Conservation (phyloP, 1,140 invertebrate genomes). For the Melitaea cinxia region DNA sequence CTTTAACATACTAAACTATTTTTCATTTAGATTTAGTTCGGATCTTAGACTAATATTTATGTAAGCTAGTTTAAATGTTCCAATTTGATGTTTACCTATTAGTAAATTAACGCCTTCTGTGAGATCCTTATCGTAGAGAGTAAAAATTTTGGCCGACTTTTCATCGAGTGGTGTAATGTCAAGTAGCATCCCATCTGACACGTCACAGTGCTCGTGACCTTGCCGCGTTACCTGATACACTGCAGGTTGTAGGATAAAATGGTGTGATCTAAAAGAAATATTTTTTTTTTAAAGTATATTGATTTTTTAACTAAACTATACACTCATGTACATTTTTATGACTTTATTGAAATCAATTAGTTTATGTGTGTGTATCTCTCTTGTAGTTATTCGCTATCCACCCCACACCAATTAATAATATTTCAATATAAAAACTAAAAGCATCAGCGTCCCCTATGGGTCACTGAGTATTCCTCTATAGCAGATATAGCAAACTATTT, state of each 20-base stretch:
- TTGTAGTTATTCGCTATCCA: too few species aligned
- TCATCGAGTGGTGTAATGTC: slow-evolving; percentile 86
- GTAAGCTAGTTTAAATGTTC: background rate
- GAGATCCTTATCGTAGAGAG: slow-evolving; percentile 86
- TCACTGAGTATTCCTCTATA: slow-evolving; percentile 35
- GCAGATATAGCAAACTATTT: background rate
- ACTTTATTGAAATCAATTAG: background rate
- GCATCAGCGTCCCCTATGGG: slow-evolving; percentile 26
- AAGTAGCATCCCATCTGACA: slow-evolving; percentile 84
- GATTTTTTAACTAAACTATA: background rate
- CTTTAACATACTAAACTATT: too few species aligned
- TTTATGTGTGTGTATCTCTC: too few species aligned
- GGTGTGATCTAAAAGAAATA: slow-evolving; percentile 68
- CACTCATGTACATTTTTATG: background rate
- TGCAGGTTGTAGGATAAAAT: slow-evolving; percentile 75
- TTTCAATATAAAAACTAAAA: background rate
- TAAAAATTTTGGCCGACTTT: slow-evolving; percentile 84
- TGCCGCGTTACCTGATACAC: slow-evolving; percentile 86
- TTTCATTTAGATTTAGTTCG: too few species aligned
- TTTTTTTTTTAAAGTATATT: background rate
- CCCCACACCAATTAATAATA: too few species aligned
- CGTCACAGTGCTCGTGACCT: slow-evolving; percentile 85
- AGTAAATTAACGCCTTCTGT: slow-evolving; percentile 86
- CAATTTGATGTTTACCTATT: slow-evolving; percentile 82
- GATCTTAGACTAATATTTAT: too few species aligned